Evolutionary conservation across 2,113 vertebrate species (phyloP), one percentile per base, ranked within the genome.

Genomic region (Coturnix japonica): DNA sequence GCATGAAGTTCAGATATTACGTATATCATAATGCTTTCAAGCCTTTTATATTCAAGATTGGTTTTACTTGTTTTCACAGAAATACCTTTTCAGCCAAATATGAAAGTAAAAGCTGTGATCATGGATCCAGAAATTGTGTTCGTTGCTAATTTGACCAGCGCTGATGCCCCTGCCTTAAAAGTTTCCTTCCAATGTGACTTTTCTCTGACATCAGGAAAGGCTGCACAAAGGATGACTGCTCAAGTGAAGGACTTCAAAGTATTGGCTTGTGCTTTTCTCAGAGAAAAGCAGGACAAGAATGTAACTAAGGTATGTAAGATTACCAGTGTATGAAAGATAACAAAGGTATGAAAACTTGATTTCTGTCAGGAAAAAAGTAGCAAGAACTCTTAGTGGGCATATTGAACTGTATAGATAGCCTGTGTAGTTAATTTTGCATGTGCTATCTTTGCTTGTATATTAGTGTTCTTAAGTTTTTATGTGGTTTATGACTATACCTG

Each of bases 61-160:
- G 4, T 33, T 37, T 35, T 26, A 19, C 71, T 81, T 93, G 10
- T 72, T 91, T 95, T 74, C 74, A 77, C 81, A 98, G 97, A 97
- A 87, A 76, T 81, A 8, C 70, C 96, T 81, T 39, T 80, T 18
- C 46, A 71, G 56, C 83, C 96, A 74, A 97, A 97, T 56, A 96
- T 98, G 73, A 97, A 43, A 16, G 44, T 99, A 33, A 98, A 97
- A 44, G 98, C 97, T 6, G 97, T 98, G 79, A 96, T 99, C 65
- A 95, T 98, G 89, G 98, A 99, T 94, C 99, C 99, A 3, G 99
- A 99, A 97, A 98, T 99, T 81, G 98, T 99, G 10, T 99, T 99
- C 84, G 99, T 99, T 78, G 99, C 99, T 73, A 99, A 89, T 91
- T 97, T 99, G 92, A 98, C 98, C 87, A 98, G 93, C 59, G 98